Conservation (phyloP, 2,113 vertebrate species). For the Pimephales promelas region DNA sequence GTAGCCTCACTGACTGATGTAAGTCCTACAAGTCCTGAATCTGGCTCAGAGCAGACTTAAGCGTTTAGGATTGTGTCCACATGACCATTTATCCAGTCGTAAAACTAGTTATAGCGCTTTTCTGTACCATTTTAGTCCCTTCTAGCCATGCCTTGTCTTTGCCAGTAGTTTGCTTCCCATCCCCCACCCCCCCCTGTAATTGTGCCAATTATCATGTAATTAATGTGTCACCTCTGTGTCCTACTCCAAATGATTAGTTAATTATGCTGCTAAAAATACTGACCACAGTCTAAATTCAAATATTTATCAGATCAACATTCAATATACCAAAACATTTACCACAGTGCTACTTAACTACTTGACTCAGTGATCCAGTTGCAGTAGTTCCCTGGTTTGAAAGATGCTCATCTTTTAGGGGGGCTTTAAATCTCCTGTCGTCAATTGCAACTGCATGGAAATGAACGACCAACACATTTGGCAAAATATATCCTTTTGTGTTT, state of each 20-base stretch:
- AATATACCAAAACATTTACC: neutral
- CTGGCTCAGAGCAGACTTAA: neutral
- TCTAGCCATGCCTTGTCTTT: neutral
- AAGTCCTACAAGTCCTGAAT: too few relatives aligned
- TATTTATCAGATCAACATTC: neutral
- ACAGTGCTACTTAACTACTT: neutral
- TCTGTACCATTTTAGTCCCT: neutral
- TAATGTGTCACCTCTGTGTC: neutral
- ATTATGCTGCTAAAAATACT: neutral
- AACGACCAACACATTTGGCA: neutral
- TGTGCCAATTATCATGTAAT: slow-evolving; percentile 4
- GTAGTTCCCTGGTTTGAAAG: neutral
- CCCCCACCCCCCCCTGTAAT: neutral
- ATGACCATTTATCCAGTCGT: neutral
- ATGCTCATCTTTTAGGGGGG: too few relatives aligned
- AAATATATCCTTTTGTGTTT: neutral
- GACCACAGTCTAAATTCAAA: slow-evolving; percentile 6
- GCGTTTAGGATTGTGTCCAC: slow-evolving; percentile 1
- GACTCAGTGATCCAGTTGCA: neutral
- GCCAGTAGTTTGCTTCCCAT: neutral
- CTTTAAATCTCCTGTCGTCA: neutral
- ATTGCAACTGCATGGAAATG: neutral
- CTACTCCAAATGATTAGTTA: neutral
- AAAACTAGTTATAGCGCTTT: neutral
- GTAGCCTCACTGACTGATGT: neutral